Conservation (phyloP, 2,113 vertebrate genomes). For the Scolopax mira region DNA sequence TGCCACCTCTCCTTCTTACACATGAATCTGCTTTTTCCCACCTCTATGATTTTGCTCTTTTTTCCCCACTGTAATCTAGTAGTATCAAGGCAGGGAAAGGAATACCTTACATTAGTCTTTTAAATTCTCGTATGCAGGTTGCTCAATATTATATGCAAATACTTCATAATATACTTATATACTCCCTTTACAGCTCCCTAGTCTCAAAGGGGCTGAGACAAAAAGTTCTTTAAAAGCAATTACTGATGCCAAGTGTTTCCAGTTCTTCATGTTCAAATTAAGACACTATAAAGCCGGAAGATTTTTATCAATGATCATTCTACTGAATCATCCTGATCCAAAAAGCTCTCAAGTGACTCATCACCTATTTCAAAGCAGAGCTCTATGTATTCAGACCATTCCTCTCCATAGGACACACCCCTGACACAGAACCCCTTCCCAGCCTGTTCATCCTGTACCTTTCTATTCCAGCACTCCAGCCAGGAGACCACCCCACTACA, state of each 20-base stretch:
- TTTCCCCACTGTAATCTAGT: neutral
- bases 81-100: neutral
- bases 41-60: neutral
- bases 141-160: neutral
- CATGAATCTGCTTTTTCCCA: neutral
- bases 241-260: neutral
- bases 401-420: neutral
- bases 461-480: neutral
- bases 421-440: rapidly evolving
- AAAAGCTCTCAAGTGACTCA: neutral
- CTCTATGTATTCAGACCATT: neutral
- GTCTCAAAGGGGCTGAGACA: neutral
- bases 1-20: neutral
- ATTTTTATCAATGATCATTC: neutral
- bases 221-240: neutral
- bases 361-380: neutral
- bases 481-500: neutral
- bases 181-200: neutral
- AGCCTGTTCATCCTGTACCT: neutral
- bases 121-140: neutral
- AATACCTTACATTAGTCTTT: neutral
- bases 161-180: neutral
- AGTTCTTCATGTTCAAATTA: neutral
- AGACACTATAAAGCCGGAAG: neutral
- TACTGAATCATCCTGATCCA: neutral